Evolutionary conservation across 2,888 invertebrate species (phyloP), one percentile per base, ranked within the genome.

Genomic region (Euphydryas editha): DNA sequence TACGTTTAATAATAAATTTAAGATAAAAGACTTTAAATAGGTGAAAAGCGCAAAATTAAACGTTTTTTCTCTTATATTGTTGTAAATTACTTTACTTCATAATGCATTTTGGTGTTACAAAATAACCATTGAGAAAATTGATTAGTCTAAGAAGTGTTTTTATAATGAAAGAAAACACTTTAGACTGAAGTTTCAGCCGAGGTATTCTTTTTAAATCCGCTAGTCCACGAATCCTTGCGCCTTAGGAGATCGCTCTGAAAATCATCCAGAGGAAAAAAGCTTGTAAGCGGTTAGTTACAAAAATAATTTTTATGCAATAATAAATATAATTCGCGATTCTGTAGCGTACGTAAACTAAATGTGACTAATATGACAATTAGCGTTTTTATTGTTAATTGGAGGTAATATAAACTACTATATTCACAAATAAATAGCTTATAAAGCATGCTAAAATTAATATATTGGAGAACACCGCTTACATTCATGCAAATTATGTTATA

Each of bases 121-220:
- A 56, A 56, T 20, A 56, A 56, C 11, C 3, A 54, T 54, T 2
- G 10, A 17, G 21, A 36, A 17, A 17, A 36, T 3, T 36, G n/a
- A 37, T 39, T 30, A 56, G 46, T 17, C 11, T 30, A 36, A 21
- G 17, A 24, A 54, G 42, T 42, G 18, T 10, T 24, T 42, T 8
- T 18, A 15, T 15, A 39, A 13, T 10, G 17, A 56, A 24, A 21
- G 30, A 54, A 62, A 44, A 56, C 49, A 47, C 57, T 54, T 89
- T 89, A 93, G 73, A 93, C 93, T 76, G 93, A 92, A 59, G 93
- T 93, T 87, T 93, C 93, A 74, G 93, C 90, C 24, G 93, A 92
- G 5, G 82, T 80, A 75, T 81, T 84, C 78, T 89, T 90, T 71
- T 82, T 87, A 78, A 84, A 84, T 88, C 83, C 84, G 67, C 85